Base-by-base conservation (phyloP, 2,888 invertebrate species). In the Hemicrepidius hirtus region DNA sequence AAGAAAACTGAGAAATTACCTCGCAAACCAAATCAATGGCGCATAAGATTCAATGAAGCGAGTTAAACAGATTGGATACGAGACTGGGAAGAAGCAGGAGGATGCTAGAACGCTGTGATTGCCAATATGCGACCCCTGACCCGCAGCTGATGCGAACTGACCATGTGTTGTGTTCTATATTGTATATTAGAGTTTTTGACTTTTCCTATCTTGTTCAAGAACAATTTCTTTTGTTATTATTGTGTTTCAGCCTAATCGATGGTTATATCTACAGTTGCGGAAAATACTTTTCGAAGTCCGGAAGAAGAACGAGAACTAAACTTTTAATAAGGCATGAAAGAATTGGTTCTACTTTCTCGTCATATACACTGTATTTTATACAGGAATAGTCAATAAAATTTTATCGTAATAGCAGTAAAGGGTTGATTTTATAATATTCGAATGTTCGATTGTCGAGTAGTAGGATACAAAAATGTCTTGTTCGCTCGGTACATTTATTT, bases 11-110 rank as follows among this genome's bases (percentile, higher is more conserved):
- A 84, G 83, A 84, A 84, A 84, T 83, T 81, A 82, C 82, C 80
- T 80, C 79, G 79, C 79, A 79, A 82, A 83, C 82, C 83, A 80
- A 84, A 81, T 82, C 85, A 85, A 86, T 85, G 84, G 84, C 82
- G 84, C 83, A 84, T 83, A 80, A 82, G 81, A 84, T 82, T 84
- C 85, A 84, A 85, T 85, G 85, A 84, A 85, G 83, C 84, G 84
- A 79, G 80, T 78, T 85, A 84, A 85, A 85, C 84, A 85, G 85
- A 86, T 86, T 85, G 85, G 84, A 84, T 84, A 83, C 84, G 83
- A 81, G 83, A 82, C 81, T 78, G 71, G 84, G 83, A 84, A 83
- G 83, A 82, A 82, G 80, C 84, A 82, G 80, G 70, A 76, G 73
- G 71, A 72, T 74, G 63, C 66, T 76, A 73, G 77, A 78, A 76